Base-by-base conservation (phyloP, 2,113 vertebrate species). In the Saccopteryx leptura region DNA sequence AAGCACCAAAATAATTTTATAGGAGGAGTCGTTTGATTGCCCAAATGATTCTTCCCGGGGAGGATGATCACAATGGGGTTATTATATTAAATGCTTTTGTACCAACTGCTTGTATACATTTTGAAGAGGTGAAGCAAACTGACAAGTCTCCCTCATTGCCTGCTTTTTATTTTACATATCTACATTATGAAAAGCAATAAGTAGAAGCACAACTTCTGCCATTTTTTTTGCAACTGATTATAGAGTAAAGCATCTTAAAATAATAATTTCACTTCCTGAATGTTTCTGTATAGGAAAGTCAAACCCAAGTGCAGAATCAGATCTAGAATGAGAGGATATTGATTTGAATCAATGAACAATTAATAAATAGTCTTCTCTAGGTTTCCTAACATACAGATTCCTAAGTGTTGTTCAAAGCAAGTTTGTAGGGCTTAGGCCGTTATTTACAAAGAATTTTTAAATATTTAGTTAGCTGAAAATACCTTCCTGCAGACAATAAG, bases 161-260 rank as follows among this genome's bases (percentile, higher is more conserved):
- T 96, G 5, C 26, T 56, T 93, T 91, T 88, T 50, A 56, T 79
- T 80, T 93, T 90, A 84, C 84, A 46, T 78, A 2, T 52, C 19
- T n/a, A 13, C 23, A 6, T 81, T 76, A 18, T 74, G 3, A 78
- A 88, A 60, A 82, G 13, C 31, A 78, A 9, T 7, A 33, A 21
- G 48, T 71, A 74, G 46, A 86, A 78, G 5, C 66, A 0, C 76
- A 52, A n/a, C 76, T 18, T 52, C 56, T 95, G n/a, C 52, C 26
- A 15, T 52, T 84, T 96, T 61, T 63, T 63, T 88, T 94, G 8
- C 4, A 85, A 46, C 13, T 80, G 58, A 13, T 10, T 79, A 31
- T 79, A 82, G 94, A 72, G 21, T 81, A 79, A 95, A 76, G 54
- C 54, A 72, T 75, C 18, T 74, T 93, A 54, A 92, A 82, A 75